These are phyloP conservation scores for Orchesella cincta DNA, from an alignment of 1,140 invertebrate genomes.

Conservation along the genomic window DNA sequence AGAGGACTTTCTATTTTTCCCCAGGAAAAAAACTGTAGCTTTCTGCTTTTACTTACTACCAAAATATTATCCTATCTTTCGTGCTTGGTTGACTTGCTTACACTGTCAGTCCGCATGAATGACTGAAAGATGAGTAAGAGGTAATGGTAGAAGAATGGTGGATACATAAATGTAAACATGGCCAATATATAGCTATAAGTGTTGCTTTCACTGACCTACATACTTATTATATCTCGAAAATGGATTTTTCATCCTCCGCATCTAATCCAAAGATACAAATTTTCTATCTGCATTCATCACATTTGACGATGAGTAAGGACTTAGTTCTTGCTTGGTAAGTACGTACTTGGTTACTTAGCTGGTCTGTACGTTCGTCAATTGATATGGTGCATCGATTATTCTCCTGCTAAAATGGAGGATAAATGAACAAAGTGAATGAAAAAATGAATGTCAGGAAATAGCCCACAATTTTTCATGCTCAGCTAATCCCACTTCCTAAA, in stretches of 20 bases:
- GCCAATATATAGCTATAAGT: neutral
- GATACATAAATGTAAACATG: neutral
- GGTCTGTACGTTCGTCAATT: too few species aligned
- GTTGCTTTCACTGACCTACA: neutral
- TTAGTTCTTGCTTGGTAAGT: neutral
- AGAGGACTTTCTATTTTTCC: neutral
- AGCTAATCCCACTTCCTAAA: neutral
- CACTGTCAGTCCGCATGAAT: neutral
- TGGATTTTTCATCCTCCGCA: neutral
- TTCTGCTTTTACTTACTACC: neutral
- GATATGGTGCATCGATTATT: neutral
- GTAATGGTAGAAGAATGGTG: neutral
- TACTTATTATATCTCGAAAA: neutral
- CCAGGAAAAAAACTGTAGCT: neutral
- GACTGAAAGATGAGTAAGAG: neutral
- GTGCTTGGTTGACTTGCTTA: neutral
- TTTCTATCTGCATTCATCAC: too few species aligned
- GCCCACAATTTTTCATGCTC: neutral
- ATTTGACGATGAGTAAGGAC: neutral
- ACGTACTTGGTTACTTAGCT: neutral
- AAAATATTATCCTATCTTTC: slow-evolving; percentile 22
- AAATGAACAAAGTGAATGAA: neutral
- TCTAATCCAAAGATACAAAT: too few species aligned
- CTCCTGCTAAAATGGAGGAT: neutral
- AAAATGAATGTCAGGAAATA: neutral